These are phyloP conservation scores for Alloplasta piceator DNA, from an alignment of 2,888 invertebrate species.

Conservation along the genomic window DNA sequence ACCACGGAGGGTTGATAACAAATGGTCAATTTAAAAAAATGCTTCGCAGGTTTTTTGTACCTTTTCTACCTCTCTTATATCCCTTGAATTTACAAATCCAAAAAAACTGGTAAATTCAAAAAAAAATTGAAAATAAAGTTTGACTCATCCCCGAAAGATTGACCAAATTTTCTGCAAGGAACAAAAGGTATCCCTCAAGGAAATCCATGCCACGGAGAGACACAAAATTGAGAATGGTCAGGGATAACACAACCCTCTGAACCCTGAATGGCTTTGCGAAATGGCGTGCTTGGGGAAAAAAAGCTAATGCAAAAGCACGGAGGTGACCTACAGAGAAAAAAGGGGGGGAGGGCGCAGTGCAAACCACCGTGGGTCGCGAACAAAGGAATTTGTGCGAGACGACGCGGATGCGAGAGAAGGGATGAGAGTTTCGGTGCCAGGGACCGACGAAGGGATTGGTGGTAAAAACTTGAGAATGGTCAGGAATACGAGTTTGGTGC, in stretches of 20 bases:
- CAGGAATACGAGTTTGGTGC: constrained; percentile 59
- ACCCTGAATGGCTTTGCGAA: constrained; percentile 26
- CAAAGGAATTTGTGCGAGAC: constrained; percentile 45
- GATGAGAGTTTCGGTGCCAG: constrained; percentile 42
- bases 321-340: constrained; percentile 54
- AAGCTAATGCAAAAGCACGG: constrained; percentile 35
- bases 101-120: background rate
- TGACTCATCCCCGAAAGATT: background rate
- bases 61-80: too few relatives aligned
- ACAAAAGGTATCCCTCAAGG: constrained; percentile 22
- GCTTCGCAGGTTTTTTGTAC: too few relatives aligned
- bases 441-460: constrained; percentile 10
- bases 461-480: constrained; percentile 66
- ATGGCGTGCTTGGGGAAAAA: constrained; percentile 48
- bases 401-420: constrained; percentile 39
- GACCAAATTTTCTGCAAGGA: background rate
- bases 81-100: too few relatives aligned
- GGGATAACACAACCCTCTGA: constrained; percentile 54
- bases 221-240: constrained; percentile 70
- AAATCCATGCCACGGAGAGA: background rate
- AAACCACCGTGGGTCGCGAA: constrained; percentile 34
- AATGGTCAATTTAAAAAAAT: too few relatives aligned
- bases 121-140: background rate
- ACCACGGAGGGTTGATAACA: too few relatives aligned
- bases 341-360: constrained; percentile 23